A percentile compares a stretch with the other conserved stretches of the same genome.
These are phyloP conservation scores for Leptarthrus brevirostris DNA, from an alignment of 2,888 invertebrate genomes.

Conservation along the genomic window DNA sequence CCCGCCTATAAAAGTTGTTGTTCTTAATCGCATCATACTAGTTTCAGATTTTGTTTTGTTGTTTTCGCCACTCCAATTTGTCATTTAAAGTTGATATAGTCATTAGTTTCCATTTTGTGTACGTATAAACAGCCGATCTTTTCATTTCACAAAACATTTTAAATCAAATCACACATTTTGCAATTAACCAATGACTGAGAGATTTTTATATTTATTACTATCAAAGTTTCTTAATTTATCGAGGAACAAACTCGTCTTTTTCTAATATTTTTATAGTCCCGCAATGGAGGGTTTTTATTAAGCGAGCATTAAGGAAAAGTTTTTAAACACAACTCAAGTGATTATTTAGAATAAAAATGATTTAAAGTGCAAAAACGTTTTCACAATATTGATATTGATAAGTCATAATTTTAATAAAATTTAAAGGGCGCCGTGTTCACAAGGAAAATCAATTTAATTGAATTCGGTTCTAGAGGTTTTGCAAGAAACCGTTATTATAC, in stretches of 20 bases:
- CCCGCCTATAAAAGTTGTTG: conserved; percentile 67
- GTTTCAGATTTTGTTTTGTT: conserved; percentile 41
- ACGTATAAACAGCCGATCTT: not conserved
- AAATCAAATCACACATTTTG: conserved; percentile 34
- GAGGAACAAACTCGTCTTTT: not conserved
- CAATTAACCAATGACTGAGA: conserved; percentile 42
- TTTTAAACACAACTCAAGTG: not conserved
- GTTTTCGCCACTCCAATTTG: conserved; percentile 15
- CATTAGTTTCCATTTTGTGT: conserved; percentile 11
- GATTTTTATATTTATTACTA: conserved; percentile 34
- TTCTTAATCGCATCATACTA: conserved; percentile 60
- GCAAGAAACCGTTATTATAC: too few species aligned
- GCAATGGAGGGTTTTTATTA: conserved; percentile 26
- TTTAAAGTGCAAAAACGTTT: not conserved
- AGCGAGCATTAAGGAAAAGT: not conserved
- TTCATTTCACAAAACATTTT: conserved; percentile 25
- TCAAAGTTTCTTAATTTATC: conserved; percentile 1
- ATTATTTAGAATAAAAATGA: conserved; percentile 18
- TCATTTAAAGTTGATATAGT: conserved; percentile 32
- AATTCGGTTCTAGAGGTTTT: too few species aligned
- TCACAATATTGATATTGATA: too few species aligned
- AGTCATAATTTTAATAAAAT: too few species aligned
- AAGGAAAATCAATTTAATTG: too few species aligned
- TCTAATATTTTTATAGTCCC: conserved; percentile 3
- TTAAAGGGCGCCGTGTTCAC: too few species aligned